These are phyloP conservation scores for Tethya wilhelma DNA, from an alignment of 37 sponge, comb jelly and placozoan species.

Conservation along the genomic window DNA sequence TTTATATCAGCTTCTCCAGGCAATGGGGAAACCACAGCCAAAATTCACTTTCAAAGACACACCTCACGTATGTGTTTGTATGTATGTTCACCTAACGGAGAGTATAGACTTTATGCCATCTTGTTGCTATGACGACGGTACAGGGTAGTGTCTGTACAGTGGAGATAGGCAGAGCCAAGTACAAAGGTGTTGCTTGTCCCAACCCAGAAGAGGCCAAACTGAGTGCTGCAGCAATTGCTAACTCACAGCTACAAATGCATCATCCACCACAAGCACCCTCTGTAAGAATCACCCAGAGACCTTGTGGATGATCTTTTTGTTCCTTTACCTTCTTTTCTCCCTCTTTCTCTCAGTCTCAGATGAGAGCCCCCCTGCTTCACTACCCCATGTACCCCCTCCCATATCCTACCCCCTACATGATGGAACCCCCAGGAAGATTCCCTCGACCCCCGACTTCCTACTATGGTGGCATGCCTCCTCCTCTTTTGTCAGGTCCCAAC, in stretches of 20 bases:
- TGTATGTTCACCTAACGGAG: not conserved
- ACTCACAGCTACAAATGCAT: not conserved
- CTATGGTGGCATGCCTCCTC: not conserved
- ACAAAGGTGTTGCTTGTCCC: conserved; percentile 11
- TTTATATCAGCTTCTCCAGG: not conserved
- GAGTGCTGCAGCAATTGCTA: conserved; percentile 47
- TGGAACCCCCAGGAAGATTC: not conserved
- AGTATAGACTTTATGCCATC: not conserved
- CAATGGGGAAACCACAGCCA: not conserved
- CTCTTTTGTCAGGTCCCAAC: not conserved
- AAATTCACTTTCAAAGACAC: not conserved
- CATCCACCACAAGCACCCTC: not conserved
- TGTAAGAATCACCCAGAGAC: too few species aligned
- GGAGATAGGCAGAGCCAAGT: conserved; percentile 22
- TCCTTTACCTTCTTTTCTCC: not conserved
- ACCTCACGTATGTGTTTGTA: not conserved
- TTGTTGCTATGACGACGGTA: not conserved
- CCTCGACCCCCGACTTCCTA: too few species aligned
- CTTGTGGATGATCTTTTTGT: not conserved
- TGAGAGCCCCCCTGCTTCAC: not conserved
- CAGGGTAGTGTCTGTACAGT: conserved; percentile 36
- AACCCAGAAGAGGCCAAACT: conserved; percentile 7
- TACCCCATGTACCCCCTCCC: not conserved
- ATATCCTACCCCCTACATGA: not conserved
- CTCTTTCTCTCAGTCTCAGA: too few species aligned